Percentiles rank a stretch among this genome's conserved stretches.
phyloP scores from a whole-genome alignment of 2,888 invertebrate species.

The Tenthredo scrophulariae region DNA sequence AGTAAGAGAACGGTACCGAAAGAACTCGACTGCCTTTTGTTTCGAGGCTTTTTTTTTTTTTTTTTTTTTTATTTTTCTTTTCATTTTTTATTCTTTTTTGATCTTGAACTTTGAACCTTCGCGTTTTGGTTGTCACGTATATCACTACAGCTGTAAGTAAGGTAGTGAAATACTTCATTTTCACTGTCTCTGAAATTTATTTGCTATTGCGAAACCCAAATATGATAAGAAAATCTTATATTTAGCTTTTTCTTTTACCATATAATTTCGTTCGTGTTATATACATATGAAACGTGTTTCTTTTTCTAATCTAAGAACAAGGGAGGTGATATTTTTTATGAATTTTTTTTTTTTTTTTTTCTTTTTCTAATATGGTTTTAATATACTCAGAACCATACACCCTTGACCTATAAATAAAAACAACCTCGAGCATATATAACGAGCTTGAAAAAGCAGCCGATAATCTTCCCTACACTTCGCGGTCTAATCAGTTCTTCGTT shows the following conservation, averaged over 20 bases:
- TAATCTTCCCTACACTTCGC: neutral
- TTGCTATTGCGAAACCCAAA: neutral
- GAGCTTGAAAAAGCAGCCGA: neutral
- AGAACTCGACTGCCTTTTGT: conserved; percentile 29
- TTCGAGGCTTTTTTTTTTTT: neutral
- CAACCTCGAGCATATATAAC: neutral
- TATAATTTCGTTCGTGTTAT: neutral
- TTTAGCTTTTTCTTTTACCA: neutral
- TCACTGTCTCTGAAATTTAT: neutral
- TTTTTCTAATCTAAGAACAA: neutral
- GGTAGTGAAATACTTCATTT: neutral
- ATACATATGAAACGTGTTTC: neutral
- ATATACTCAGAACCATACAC: neutral
- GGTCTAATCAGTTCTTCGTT: conserved; percentile 20
- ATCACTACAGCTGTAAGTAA: neutral
- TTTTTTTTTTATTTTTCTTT: neutral
- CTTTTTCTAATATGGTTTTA: neutral
- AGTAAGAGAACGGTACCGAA: neutral
- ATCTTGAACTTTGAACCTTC: conserved; percentile 36
- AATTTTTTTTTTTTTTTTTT: neutral
- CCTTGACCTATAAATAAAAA: conserved; percentile 8
- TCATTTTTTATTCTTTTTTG: neutral
- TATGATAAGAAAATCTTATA: neutral
- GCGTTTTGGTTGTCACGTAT: neutral
- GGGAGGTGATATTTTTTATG: neutral